These are phyloP conservation scores for Trinectes maculatus DNA, from an alignment of 2,113 vertebrate genomes.

Conservation along the genomic window DNA sequence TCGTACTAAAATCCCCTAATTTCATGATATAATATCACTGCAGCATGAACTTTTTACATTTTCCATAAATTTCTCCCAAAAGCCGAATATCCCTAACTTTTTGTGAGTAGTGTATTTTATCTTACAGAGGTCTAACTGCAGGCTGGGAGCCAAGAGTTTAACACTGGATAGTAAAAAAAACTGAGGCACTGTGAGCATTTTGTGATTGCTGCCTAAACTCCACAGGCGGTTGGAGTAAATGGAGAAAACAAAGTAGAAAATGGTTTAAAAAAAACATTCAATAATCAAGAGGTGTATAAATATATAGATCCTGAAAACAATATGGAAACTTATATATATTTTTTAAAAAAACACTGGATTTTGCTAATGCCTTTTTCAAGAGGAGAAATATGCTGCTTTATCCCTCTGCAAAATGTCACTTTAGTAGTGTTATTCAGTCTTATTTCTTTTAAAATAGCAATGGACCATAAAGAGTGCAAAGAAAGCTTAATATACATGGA, in stretches of 20 bases:
- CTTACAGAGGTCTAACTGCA: not conserved
- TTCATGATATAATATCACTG: too few species aligned
- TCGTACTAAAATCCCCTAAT: too few species aligned
- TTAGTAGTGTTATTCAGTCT: slow-evolving; percentile 21
- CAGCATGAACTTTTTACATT: too few species aligned
- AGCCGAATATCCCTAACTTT: too few species aligned
- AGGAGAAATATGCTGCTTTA: not conserved
- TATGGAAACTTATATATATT: too few species aligned
- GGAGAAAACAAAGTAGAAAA: not conserved
- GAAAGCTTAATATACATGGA: slow-evolving; percentile 20
- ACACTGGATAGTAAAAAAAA: slow-evolving; percentile 18
- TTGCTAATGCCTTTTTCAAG: not conserved
- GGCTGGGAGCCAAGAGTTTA: slow-evolving; percentile 25
- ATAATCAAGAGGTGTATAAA: not conserved
- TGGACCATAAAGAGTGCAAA: slow-evolving; percentile 42
- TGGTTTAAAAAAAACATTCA: not conserved
- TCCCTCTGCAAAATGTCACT: slow-evolving; percentile 1
- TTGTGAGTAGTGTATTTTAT: not conserved
- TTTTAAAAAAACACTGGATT: too few species aligned
- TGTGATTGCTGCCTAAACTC: slow-evolving; percentile 3
- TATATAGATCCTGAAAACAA: not conserved
- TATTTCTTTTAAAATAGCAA: slow-evolving; percentile 5
- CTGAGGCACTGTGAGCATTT: slow-evolving; percentile 5
- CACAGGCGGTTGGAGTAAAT: slow-evolving; percentile 6
- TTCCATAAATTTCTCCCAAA: too few species aligned